phyloP scores from a whole-genome alignment of 2,888 invertebrate genomes.

The Bembecia ichneumoniformis region DNA sequence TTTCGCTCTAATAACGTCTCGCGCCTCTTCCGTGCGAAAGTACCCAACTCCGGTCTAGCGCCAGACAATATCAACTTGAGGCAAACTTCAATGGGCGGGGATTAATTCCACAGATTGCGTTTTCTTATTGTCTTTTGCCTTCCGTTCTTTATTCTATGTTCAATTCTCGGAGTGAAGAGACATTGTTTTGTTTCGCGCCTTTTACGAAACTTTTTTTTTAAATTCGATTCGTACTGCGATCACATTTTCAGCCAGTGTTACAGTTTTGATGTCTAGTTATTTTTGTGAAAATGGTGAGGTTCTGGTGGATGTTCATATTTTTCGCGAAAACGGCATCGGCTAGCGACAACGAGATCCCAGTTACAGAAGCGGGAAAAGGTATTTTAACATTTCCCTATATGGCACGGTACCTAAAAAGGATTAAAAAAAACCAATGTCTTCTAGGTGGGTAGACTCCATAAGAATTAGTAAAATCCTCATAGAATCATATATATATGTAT shows the following conservation, averaged over 20 bases:
- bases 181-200: slow-evolving; percentile 33
- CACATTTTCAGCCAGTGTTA: slow-evolving; percentile 15
- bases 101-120: slow-evolving; percentile 61
- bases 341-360: slow-evolving; percentile 54
- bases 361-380: slow-evolving; percentile 53
- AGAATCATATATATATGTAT: no score
- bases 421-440: no score
- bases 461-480: no score
- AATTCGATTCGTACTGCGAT: slow-evolving; percentile 7
- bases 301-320: slow-evolving; percentile 67
- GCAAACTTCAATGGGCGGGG: slow-evolving; percentile 42
- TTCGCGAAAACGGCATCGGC: slow-evolving; percentile 60
- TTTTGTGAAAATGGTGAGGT: slow-evolving; percentile 61
- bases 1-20: slow-evolving; percentile 52
- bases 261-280: slow-evolving; percentile 45
- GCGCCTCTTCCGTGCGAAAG: slow-evolving; percentile 2
- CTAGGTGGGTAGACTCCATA: no score
- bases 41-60: slow-evolving; percentile 15
- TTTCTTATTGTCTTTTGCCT: slow-evolving; percentile 45
- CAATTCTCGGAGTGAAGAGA: slow-evolving; percentile 47
- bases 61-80: slow-evolving; percentile 17
- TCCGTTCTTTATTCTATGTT: slow-evolving; percentile 50
- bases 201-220: slow-evolving; percentile 29
- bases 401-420: no score
- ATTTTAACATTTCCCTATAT: slow-evolving; percentile 5